phyloP scores from a whole-genome alignment of 2,113 vertebrate species.

The Hemichromis elongatus region DNA sequence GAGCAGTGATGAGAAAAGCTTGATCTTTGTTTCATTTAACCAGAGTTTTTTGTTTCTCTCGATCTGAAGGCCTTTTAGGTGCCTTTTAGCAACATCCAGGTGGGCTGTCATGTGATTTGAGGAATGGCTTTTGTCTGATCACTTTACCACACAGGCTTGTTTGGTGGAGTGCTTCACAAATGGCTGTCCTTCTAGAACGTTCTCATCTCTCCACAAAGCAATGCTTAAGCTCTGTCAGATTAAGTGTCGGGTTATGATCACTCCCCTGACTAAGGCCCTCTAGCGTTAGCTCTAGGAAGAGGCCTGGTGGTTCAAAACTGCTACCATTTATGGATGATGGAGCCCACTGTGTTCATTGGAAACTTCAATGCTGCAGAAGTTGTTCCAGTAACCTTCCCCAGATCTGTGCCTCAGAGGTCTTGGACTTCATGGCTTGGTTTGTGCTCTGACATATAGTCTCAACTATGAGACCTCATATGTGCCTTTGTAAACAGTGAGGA shows the following conservation, averaged over 20 bases:
- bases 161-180: neutral
- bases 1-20: neutral
- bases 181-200: neutral
- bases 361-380: neutral
- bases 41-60: neutral
- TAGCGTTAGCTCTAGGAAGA: neutral
- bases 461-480: neutral
- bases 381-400: neutral
- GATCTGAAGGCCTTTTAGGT: neutral
- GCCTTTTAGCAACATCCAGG: no score
- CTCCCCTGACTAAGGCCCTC: neutral
- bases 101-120: no score
- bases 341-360: neutral
- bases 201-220: neutral
- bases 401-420: neutral
- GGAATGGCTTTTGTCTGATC: neutral
- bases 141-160: neutral
- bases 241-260: neutral
- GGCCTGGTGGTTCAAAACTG: neutral
- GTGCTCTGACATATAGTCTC: neutral
- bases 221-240: neutral
- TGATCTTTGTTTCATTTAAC: neutral
- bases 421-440: neutral
- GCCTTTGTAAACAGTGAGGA: no score
- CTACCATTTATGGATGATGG: neutral